Evolutionary conservation across 2,797 vertebrate species (phyloP).

Genomic region (Enteromius anoplus): DNA sequence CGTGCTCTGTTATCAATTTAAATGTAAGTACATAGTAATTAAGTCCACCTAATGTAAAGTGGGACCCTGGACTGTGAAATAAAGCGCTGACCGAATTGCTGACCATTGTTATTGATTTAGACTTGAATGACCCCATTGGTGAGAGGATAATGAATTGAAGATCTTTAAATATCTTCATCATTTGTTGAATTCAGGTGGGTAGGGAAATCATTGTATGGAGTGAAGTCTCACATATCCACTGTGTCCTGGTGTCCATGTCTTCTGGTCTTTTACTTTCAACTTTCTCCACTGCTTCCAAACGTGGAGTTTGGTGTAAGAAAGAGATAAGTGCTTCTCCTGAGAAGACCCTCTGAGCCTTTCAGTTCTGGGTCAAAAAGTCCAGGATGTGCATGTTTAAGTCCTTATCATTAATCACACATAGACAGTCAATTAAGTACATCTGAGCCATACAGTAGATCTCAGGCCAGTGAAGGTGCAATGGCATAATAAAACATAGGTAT

Average conservation of each 20-base stretch:
- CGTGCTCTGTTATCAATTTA: too few relatives aligned
- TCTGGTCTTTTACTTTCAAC: slow-evolving; percentile 28
- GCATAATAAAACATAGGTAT: slow-evolving; percentile 61
- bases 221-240: slow-evolving; percentile 53
- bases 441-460: slow-evolving; percentile 59
- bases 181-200: slow-evolving; percentile 64
- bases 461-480: slow-evolving; percentile 55
- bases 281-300: slow-evolving; percentile 60
- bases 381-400: slow-evolving; percentile 78
- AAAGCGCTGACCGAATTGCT: not conserved
- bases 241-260: slow-evolving; percentile 39
- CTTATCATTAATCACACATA: slow-evolving; percentile 82
- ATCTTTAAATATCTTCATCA: slow-evolving; percentile 75
- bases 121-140: not conserved
- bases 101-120: not conserved
- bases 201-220: slow-evolving; percentile 67
- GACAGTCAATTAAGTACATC: slow-evolving; percentile 81
- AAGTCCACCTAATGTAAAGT: too few relatives aligned
- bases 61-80: not conserved
- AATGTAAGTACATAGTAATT: too few relatives aligned
- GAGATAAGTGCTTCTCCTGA: slow-evolving; percentile 84
- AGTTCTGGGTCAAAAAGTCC: slow-evolving; percentile 77
- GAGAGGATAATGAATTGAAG: slow-evolving; percentile 56
- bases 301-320: slow-evolving; percentile 74
- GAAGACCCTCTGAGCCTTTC: slow-evolving; percentile 70